phyloP scores from a whole-genome alignment of 2,113 vertebrate genomes.

The Camarhynchus parvulus region DNA sequence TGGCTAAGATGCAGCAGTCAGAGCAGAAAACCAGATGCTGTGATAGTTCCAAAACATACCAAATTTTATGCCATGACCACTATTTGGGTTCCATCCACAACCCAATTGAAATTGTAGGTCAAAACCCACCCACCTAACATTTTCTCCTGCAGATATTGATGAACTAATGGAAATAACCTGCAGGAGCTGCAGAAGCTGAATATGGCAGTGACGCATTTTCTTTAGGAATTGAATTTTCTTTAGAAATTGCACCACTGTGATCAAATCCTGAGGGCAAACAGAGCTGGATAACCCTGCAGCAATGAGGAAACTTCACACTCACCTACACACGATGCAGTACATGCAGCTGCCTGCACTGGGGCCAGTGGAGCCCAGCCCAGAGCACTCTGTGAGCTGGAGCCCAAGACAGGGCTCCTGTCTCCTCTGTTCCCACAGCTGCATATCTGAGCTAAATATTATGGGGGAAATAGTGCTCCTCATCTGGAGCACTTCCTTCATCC shows the following conservation, averaged over 20 bases:
- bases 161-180: not conserved
- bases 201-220: not conserved
- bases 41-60: rapidly evolving
- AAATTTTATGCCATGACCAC: not conserved
- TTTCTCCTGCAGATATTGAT: not conserved
- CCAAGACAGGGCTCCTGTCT: not conserved
- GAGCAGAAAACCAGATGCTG: not conserved
- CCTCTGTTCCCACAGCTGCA: rapidly evolving
- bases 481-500: not conserved
- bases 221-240: not conserved
- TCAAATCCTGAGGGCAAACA: not conserved
- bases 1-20: not conserved
- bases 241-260: not conserved
- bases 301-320: not conserved
- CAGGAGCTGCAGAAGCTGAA: not conserved
- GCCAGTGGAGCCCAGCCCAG: not conserved
- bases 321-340: not conserved
- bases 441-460: not conserved
- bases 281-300: not conserved
- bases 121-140: not conserved
- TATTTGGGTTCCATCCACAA: not conserved
- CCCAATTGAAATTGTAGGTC: not conserved
- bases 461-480: not conserved
- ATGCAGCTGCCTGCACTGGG: not conserved
- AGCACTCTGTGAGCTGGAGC: not conserved